Percentiles rank a stretch among this genome's conserved stretches.
Conservation (phyloP, 2,113 vertebrate genomes). For the Acanthisitta chloris region DNA sequence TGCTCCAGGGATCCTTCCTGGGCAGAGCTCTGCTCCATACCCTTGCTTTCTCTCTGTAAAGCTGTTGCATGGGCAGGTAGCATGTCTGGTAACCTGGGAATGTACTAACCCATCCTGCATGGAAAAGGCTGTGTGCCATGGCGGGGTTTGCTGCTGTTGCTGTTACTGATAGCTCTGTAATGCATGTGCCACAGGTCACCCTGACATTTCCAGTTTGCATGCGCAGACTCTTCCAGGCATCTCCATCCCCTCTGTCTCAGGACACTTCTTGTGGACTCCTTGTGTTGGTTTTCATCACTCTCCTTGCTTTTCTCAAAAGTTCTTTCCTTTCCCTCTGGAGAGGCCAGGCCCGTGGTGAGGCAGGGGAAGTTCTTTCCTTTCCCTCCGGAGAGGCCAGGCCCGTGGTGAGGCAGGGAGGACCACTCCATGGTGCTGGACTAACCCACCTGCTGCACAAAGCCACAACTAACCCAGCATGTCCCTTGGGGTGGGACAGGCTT, state of each 20-base stretch:
- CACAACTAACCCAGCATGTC: neutral
- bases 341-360: neutral
- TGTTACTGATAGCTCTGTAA: neutral
- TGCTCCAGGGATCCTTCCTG: neutral
- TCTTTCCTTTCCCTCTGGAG: neutral
- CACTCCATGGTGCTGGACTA: neutral
- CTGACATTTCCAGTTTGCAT: neutral
- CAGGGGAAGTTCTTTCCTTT: neutral
- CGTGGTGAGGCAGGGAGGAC: neutral
- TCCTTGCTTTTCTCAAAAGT: neutral
- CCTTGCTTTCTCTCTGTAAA: neutral
- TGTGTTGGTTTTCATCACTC: neutral
- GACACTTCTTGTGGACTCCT: neutral
- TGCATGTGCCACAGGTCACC: neutral
- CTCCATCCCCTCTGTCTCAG: neutral
- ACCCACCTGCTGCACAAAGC: neutral
- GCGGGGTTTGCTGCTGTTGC: conserved; percentile 46
- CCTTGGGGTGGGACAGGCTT: neutral
- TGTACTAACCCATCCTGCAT: conserved; percentile 49
- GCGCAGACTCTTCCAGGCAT: neutral
- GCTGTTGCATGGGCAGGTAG: neutral
- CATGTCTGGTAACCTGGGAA: conserved; percentile 47
- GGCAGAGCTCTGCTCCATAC: no score
- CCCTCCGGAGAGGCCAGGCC: neutral
- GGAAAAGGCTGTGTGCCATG: neutral